Percentiles rank a stretch among this genome's conserved stretches.
Evolutionary conservation across 2,113 vertebrate species (phyloP).

Genomic region (Gymnobelideus leadbeateri): DNA sequence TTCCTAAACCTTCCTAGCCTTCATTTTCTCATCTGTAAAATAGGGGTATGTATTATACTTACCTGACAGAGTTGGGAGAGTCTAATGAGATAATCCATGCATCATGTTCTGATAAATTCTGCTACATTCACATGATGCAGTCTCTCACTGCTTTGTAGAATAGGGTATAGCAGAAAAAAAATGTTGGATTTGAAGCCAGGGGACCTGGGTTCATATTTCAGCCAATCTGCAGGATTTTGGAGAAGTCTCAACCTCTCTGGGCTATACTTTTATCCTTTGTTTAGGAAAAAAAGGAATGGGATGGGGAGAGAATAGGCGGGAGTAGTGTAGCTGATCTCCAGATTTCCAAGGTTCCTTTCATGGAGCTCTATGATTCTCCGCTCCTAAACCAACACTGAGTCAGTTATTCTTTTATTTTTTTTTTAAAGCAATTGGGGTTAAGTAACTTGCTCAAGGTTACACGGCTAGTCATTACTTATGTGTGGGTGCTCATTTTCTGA

Average conservation of each 20-base stretch:
- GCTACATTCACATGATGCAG: neutral
- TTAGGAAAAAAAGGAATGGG: no score
- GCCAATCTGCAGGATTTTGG: neutral
- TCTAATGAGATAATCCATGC: neutral
- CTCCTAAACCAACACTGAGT: neutral
- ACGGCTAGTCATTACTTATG: no score
- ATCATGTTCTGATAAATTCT: neutral
- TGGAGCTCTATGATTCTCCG: no score
- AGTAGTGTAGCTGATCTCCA: no score
- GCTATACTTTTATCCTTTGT: no score
- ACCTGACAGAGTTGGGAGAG: neutral
- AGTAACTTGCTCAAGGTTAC: no score
- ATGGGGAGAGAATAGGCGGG: no score
- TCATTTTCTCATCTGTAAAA: conserved; percentile 15
- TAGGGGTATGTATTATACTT: neutral
- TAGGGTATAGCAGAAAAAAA: neutral
- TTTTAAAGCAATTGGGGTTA: no score
- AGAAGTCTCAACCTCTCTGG: no score
- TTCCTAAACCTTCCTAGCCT: neutral
- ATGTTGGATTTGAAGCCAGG: neutral
- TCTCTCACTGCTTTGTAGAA: neutral
- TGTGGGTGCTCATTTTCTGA: no score
- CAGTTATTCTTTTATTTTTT: neutral
- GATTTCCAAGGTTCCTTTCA: no score
- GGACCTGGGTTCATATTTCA: neutral